These are phyloP conservation scores for Latheticus oryzae DNA, from an alignment of 2,888 invertebrate genomes.

Conservation along the genomic window DNA sequence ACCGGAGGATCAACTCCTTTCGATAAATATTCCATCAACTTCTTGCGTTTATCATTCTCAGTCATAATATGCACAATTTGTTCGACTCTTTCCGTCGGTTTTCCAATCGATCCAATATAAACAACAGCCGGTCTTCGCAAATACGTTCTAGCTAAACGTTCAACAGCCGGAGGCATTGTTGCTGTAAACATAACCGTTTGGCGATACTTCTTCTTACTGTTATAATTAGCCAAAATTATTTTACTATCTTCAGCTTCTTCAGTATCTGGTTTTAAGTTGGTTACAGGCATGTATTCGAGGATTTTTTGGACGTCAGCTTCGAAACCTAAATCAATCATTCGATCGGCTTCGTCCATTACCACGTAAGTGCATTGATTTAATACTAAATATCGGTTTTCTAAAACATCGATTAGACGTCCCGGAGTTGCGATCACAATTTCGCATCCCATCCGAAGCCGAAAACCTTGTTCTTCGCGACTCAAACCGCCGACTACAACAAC, in stretches of 20 bases:
- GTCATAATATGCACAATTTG: slow-evolving; percentile 96
- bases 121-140: slow-evolving; percentile 96
- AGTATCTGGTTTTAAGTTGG: slow-evolving; percentile 97
- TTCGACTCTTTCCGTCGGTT: slow-evolving; percentile 97
- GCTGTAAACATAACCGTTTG: slow-evolving; percentile 99
- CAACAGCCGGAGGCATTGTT: slow-evolving; percentile 99
- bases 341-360: slow-evolving; percentile 95
- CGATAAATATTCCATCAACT: slow-evolving; percentile 91
- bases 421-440: slow-evolving; percentile 99
- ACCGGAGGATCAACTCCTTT: slow-evolving; percentile 96
- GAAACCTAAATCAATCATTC: slow-evolving; percentile 99
- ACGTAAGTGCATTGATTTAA: slow-evolving; percentile 98
- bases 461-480: slow-evolving; percentile 98
- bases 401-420: slow-evolving; percentile 97
- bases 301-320: slow-evolving; percentile 99
- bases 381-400: slow-evolving; percentile 95
- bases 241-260: slow-evolving; percentile 94
- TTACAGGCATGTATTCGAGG: slow-evolving; percentile 96
- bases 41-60: slow-evolving; percentile 96
- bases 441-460: slow-evolving; percentile 94
- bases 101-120: slow-evolving; percentile 92
- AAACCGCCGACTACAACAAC: slow-evolving; percentile 98
- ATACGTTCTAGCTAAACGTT: slow-evolving; percentile 94
- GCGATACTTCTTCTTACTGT: slow-evolving; percentile 95
- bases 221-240: slow-evolving; percentile 90